phyloP scores from a whole-genome alignment of 2,797 vertebrate genomes.

The Gobionotothen gibberifrons region DNA sequence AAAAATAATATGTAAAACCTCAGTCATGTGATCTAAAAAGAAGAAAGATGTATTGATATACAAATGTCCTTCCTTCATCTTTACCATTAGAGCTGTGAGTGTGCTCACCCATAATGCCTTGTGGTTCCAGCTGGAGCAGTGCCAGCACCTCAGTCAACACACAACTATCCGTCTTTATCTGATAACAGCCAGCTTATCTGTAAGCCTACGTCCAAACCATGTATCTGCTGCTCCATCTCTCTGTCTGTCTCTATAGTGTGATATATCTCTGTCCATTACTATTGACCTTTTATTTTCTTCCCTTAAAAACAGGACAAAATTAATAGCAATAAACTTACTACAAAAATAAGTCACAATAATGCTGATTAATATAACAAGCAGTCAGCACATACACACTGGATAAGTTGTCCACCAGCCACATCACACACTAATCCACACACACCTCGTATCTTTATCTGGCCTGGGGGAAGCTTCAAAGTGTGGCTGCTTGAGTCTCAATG shows the following conservation, averaged over 20 bases:
- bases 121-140: slow-evolving; percentile 23
- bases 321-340: background rate
- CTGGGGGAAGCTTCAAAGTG: slow-evolving; percentile 55
- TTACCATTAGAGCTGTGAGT: background rate
- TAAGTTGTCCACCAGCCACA: background rate
- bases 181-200: slow-evolving; percentile 42
- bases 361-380: background rate
- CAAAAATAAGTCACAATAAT: background rate
- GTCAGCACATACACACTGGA: slow-evolving; percentile 4
- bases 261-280: background rate
- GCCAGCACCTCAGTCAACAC: slow-evolving; percentile 24
- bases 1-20: background rate
- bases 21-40: background rate
- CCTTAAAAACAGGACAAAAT: background rate
- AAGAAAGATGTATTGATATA: background rate
- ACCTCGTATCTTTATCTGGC: slow-evolving; percentile 39
- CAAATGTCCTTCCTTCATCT: slow-evolving; percentile 9
- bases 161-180: slow-evolving; percentile 43
- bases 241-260: background rate
- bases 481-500: slow-evolving; percentile 43
- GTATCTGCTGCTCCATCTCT: slow-evolving; percentile 31
- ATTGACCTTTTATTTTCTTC: background rate
- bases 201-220: slow-evolving; percentile 6
- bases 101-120: slow-evolving; percentile 32
- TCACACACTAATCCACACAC: slow-evolving; percentile 18